Evolutionary conservation across 2,797 vertebrate genomes (phyloP).

Genomic region (Pantherophis alleghaniensis): DNA sequence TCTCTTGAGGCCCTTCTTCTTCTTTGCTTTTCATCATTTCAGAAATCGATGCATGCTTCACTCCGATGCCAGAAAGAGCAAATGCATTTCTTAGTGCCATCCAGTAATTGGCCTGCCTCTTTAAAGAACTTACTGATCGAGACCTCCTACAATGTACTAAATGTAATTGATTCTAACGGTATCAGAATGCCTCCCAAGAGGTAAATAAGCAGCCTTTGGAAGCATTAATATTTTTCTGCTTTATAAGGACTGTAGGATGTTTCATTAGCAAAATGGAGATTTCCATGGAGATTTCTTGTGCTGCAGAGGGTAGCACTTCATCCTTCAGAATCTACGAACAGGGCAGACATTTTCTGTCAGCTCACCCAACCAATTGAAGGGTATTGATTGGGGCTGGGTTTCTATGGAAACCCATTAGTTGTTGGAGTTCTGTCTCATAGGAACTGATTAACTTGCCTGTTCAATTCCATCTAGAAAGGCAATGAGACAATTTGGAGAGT

Average conservation of each 20-base stretch:
- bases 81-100: not conserved
- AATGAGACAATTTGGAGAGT: not conserved
- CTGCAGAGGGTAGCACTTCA: slow-evolving; percentile 69
- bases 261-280: slow-evolving; percentile 55
- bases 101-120: slow-evolving; percentile 4
- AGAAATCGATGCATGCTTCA: not conserved
- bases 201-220: slow-evolving; percentile 55
- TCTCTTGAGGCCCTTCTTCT: not conserved
- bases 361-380: slow-evolving; percentile 64
- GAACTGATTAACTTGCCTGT: slow-evolving; percentile 69
- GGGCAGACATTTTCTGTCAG: slow-evolving; percentile 80
- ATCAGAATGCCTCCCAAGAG: slow-evolving; percentile 48
- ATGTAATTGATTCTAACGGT: slow-evolving; percentile 51
- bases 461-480: not conserved
- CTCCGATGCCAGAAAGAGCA: not conserved
- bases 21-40: not conserved
- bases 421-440: slow-evolving; percentile 63
- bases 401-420: slow-evolving; percentile 76
- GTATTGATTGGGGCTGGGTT: slow-evolving; percentile 76
- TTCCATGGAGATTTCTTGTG: slow-evolving; percentile 56
- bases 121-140: slow-evolving; percentile 29
- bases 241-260: slow-evolving; percentile 63
- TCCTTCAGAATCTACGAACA: slow-evolving; percentile 74
- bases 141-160: slow-evolving; percentile 16
- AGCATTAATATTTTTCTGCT: slow-evolving; percentile 59